These are phyloP conservation scores for Bicyclus anynana DNA, from an alignment of 1,140 invertebrate genomes.

Conservation along the genomic window DNA sequence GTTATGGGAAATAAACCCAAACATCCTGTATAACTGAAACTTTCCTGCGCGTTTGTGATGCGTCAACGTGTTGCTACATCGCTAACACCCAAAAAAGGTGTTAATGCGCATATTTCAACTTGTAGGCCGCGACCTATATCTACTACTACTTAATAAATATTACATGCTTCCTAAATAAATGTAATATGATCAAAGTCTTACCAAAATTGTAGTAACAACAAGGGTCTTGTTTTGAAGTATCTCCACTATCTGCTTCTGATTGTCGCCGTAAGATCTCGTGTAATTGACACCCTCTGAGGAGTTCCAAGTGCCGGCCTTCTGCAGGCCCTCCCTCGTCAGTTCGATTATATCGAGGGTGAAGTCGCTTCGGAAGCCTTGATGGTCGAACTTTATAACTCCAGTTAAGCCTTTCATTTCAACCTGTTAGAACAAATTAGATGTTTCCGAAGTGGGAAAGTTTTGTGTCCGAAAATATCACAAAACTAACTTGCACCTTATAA, in stretches of 20 bases:
- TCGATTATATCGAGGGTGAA: constrained; percentile 95
- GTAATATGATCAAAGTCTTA: constrained; percentile 72
- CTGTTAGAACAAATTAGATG: constrained; percentile 67
- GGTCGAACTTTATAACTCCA: constrained; percentile 95
- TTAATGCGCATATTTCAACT: too few relatives aligned
- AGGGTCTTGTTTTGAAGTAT: constrained; percentile 95
- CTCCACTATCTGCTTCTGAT: constrained; percentile 89
- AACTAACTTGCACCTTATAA: not conserved
- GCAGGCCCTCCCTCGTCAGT: constrained; percentile 87
- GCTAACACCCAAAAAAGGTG: too few relatives aligned
- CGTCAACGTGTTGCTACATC: too few relatives aligned
- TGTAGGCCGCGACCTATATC: too few relatives aligned
- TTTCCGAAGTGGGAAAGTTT: not conserved
- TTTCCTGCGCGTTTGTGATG: too few relatives aligned
- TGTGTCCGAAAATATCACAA: not conserved
- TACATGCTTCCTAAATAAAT: not conserved
- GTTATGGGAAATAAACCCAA: too few relatives aligned
- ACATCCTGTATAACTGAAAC: too few relatives aligned
- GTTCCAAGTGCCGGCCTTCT: constrained; percentile 94
- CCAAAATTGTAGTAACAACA: constrained; percentile 93
- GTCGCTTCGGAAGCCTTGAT: constrained; percentile 94
- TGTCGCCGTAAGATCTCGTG: constrained; percentile 90
- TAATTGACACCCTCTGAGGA: constrained; percentile 93
- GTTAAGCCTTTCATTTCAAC: constrained; percentile 94
- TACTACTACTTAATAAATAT: too few relatives aligned